Evolutionary conservation across 2,888 invertebrate genomes (phyloP).

Genomic region (Diabrotica balteata): DNA sequence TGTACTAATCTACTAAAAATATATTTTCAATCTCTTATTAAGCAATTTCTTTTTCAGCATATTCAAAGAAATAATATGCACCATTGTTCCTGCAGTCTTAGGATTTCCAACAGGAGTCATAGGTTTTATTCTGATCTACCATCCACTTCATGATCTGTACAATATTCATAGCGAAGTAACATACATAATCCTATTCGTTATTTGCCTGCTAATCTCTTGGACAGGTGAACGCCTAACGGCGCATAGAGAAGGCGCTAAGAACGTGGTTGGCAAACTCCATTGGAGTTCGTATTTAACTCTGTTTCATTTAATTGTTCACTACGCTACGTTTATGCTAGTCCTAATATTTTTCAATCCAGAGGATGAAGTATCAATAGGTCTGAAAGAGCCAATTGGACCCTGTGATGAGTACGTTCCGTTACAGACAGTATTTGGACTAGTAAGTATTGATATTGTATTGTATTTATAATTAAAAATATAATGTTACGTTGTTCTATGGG

Average conservation of each 20-base stretch:
- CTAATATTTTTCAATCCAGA: slow-evolving; percentile 73
- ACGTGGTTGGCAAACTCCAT: slow-evolving; percentile 38
- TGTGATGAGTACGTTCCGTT: slow-evolving; percentile 69
- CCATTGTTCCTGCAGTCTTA: slow-evolving; percentile 67
- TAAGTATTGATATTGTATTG: slow-evolving; percentile 51
- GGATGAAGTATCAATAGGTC: slow-evolving; percentile 71
- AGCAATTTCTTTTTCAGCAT: slow-evolving; percentile 57
- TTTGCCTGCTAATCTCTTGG: slow-evolving; percentile 69
- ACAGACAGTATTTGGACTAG: slow-evolving; percentile 73
- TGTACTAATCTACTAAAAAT: no score
- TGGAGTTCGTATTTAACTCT: slow-evolving; percentile 58
- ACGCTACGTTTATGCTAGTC: slow-evolving; percentile 67
- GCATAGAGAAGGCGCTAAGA: slow-evolving; percentile 44
- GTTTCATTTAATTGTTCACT: slow-evolving; percentile 68
- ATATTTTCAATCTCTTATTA: no score
- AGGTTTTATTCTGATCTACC: slow-evolving; percentile 77
- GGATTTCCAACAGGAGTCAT: slow-evolving; percentile 78
- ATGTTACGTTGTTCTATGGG: background rate
- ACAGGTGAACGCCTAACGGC: slow-evolving; percentile 65
- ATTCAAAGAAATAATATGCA: slow-evolving; percentile 63
- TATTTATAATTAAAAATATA: no score
- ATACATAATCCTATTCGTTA: slow-evolving; percentile 69
- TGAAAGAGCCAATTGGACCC: slow-evolving; percentile 79
- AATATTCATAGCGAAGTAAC: slow-evolving; percentile 77
- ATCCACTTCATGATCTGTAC: slow-evolving; percentile 75